Evolutionary conservation across 2,797 vertebrate genomes (phyloP).

Genomic region (Pseudomugil tenellus): DNA sequence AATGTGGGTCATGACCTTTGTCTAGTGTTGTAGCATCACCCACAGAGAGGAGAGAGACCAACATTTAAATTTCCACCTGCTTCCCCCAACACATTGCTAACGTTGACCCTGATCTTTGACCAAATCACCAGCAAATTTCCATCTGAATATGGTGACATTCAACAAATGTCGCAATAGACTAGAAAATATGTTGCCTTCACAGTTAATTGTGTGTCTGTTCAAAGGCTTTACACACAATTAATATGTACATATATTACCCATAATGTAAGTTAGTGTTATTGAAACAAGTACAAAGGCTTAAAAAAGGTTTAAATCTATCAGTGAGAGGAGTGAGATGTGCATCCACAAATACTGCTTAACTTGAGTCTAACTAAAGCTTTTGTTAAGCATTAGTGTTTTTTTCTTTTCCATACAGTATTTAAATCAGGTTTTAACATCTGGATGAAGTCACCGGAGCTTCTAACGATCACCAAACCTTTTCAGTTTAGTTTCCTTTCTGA

Average conservation of each 20-base stretch:
- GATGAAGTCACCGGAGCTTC: background rate
- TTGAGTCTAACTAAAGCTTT: background rate
- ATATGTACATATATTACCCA: background rate
- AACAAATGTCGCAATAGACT: background rate
- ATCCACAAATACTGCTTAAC: background rate
- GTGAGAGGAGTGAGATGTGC: background rate
- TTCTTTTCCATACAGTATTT: background rate
- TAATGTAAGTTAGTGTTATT: conserved; percentile 1
- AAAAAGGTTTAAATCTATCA: background rate
- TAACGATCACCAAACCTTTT: background rate
- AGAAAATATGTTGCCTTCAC: background rate
- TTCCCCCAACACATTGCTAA: background rate
- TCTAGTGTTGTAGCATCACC: conserved; percentile 11
- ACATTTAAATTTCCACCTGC: conserved; percentile 23
- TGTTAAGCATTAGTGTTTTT: background rate
- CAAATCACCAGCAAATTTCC: conserved; percentile 14
- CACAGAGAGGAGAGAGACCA: conserved; percentile 2
- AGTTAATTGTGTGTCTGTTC: background rate
- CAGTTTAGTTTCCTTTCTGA: no score
- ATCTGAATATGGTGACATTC: conserved; percentile 9
- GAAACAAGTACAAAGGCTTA: background rate
- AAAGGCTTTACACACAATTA: background rate
- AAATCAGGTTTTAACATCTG: background rate
- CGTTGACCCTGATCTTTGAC: conserved; percentile 19
- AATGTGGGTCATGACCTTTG: conserved; percentile 32